These are phyloP conservation scores for Perodicticus potto DNA, from an alignment of 2,797 vertebrate species.

Conservation along the genomic window DNA sequence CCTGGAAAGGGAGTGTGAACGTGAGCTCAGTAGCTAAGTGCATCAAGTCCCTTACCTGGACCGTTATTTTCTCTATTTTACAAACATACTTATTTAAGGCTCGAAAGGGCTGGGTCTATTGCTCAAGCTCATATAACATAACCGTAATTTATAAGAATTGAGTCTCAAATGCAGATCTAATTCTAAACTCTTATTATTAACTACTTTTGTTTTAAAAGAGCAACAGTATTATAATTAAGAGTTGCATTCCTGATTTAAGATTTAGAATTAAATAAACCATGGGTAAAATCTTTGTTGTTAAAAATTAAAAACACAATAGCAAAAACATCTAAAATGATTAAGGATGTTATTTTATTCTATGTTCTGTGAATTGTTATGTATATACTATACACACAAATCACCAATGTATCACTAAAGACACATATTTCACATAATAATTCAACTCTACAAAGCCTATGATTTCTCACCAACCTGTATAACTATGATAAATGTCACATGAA, in stretches of 20 bases:
- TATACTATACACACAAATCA: background rate
- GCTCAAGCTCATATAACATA: background rate
- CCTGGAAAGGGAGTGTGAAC: background rate
- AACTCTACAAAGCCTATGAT: background rate
- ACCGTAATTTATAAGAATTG: background rate
- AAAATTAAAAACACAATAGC: background rate
- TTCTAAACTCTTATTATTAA: slow-evolving; percentile 50
- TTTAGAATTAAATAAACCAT: background rate
- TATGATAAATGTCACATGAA: background rate
- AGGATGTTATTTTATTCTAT: background rate
- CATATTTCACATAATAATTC: background rate
- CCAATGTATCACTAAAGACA: background rate
- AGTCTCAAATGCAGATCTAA: slow-evolving; percentile 14
- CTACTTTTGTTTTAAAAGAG: background rate
- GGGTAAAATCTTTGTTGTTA: background rate
- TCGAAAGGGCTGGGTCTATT: background rate
- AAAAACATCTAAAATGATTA: slow-evolving; percentile 4
- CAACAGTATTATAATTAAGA: background rate
- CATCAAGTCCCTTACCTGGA: background rate
- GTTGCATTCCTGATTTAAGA: slow-evolving; percentile 2
- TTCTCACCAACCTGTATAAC: background rate
- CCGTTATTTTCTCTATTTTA: background rate
- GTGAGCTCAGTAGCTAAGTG: background rate
- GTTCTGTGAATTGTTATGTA: background rate
- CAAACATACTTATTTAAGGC: background rate